Evolutionary conservation across 2,888 invertebrate species (phyloP).

Genomic region (Polyploca ridens): DNA sequence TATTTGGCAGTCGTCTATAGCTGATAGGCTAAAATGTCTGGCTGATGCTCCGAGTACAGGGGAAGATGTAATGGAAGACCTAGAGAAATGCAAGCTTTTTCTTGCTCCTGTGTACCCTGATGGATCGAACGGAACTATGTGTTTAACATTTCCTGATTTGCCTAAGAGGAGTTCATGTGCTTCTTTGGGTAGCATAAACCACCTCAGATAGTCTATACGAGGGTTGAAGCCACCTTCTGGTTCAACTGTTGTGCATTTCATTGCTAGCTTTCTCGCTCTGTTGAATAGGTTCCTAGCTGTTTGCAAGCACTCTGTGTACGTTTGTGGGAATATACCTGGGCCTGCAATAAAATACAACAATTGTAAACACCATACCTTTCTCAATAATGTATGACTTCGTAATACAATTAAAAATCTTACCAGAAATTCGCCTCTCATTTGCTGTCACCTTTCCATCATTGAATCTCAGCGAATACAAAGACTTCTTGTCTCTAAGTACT

Average conservation of each 20-base stretch:
- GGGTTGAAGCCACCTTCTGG: conserved; percentile 89
- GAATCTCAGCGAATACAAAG: conserved; percentile 91
- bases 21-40: conserved; percentile 88
- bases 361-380: conserved; percentile 6
- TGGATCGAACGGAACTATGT: conserved; percentile 90
- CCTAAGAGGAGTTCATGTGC: conserved; percentile 90
- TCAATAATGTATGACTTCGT: background rate
- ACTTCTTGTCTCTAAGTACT: conserved; percentile 92
- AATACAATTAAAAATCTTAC: conserved; percentile 51
- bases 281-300: conserved; percentile 91
- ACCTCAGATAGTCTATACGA: conserved; percentile 88
- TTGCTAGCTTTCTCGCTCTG: conserved; percentile 90
- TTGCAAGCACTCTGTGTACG: conserved; percentile 90
- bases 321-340: conserved; percentile 89
- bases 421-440: conserved; percentile 88
- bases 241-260: conserved; percentile 89
- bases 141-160: conserved; percentile 90
- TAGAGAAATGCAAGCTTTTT: conserved; percentile 68
- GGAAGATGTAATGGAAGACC: conserved; percentile 72
- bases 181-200: conserved; percentile 96
- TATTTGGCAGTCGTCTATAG: conserved; percentile 85
- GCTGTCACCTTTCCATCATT: conserved; percentile 90
- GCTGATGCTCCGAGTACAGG: conserved; percentile 83
- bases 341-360: conserved; percentile 64
- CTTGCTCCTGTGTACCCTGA: conserved; percentile 82